Evolutionary conservation across 2,888 invertebrate species (phyloP).

Genomic region (Lithophane leautieri): DNA sequence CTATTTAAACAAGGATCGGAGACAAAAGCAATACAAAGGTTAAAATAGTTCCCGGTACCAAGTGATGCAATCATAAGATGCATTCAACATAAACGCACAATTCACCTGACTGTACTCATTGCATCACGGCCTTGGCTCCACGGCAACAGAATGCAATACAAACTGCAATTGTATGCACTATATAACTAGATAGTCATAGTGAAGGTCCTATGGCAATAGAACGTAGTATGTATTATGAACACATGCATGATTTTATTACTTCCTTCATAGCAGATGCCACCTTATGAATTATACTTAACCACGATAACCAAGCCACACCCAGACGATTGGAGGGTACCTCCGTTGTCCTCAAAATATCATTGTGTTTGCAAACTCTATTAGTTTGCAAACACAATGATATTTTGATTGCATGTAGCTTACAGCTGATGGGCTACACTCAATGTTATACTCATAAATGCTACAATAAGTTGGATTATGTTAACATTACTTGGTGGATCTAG

Average conservation of each 20-base stretch:
- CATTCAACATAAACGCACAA: slow-evolving; percentile 79
- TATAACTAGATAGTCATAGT: slow-evolving; percentile 53
- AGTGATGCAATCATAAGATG: slow-evolving; percentile 81
- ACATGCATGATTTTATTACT: slow-evolving; percentile 51
- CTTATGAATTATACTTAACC: slow-evolving; percentile 46
- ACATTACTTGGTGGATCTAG: slow-evolving; percentile 19
- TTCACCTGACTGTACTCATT: slow-evolving; percentile 80
- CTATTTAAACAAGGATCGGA: neutral
- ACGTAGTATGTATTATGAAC: slow-evolving; percentile 38
- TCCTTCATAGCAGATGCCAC: slow-evolving; percentile 55
- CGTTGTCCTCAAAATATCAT: neutral
- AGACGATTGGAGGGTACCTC: slow-evolving; percentile 34
- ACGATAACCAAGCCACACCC: slow-evolving; percentile 32
- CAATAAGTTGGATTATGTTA: slow-evolving; percentile 7
- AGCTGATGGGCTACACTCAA: slow-evolving; percentile 30
- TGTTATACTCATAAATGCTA: slow-evolving; percentile 14
- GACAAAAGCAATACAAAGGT: neutral
- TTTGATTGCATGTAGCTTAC: slow-evolving; percentile 35
- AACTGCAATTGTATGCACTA: slow-evolving; percentile 79
- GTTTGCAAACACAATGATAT: slow-evolving; percentile 53
- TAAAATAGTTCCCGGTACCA: slow-evolving; percentile 60
- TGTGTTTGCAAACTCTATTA: neutral
- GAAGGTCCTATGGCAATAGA: slow-evolving; percentile 46
- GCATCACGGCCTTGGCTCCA: slow-evolving; percentile 87
- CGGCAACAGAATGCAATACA: slow-evolving; percentile 84